phyloP scores from a whole-genome alignment of 1,140 invertebrate genomes.

The Zaprionus lachaisei region DNA sequence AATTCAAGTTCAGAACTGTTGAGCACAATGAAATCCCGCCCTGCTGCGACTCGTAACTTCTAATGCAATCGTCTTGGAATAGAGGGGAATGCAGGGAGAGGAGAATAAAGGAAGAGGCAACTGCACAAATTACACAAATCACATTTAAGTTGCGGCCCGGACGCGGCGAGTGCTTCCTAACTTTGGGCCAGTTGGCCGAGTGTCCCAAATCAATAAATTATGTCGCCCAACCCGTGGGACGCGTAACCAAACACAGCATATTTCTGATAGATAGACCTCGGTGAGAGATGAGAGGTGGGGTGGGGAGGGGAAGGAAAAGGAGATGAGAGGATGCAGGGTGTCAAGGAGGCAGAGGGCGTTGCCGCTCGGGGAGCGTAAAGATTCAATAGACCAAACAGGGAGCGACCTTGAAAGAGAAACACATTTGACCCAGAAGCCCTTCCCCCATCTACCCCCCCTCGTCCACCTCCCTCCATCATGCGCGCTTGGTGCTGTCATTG shows the following conservation, averaged over 20 bases:
- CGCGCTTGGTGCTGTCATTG: constrained; percentile 32
- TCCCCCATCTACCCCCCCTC: too few relatives aligned
- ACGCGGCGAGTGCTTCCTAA: constrained; percentile 8
- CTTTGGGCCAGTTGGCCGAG: constrained; percentile 17
- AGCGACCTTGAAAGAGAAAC: constrained; percentile 54
- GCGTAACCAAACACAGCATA: constrained; percentile 33
- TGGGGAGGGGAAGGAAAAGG: too few relatives aligned
- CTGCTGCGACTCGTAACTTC: constrained; percentile 6
- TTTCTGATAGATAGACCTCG: constrained; percentile 10
- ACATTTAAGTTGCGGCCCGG: constrained; percentile 36
- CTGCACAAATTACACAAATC: constrained; percentile 55
- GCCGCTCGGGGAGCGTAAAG: constrained; percentile 49
- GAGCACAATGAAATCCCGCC: constrained; percentile 8
- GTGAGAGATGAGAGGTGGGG: background rate
- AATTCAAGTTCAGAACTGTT: constrained; percentile 13
- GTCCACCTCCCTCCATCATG: background rate
- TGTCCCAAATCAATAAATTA: constrained; percentile 66
- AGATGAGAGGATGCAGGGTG: background rate
- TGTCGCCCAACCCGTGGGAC: constrained; percentile 28
- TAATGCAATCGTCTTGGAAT: constrained; percentile 15
- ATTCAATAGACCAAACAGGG: constrained; percentile 44
- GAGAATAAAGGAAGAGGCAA: background rate
- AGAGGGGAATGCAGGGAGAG: background rate
- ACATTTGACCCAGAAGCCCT: constrained; percentile 29
- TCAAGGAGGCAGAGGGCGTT: too few relatives aligned